Percentiles rank a stretch among this genome's conserved stretches.
These are phyloP conservation scores for Dicrurus megarhynchus DNA, from an alignment of 2,113 vertebrate species.

Conservation along the genomic window DNA sequence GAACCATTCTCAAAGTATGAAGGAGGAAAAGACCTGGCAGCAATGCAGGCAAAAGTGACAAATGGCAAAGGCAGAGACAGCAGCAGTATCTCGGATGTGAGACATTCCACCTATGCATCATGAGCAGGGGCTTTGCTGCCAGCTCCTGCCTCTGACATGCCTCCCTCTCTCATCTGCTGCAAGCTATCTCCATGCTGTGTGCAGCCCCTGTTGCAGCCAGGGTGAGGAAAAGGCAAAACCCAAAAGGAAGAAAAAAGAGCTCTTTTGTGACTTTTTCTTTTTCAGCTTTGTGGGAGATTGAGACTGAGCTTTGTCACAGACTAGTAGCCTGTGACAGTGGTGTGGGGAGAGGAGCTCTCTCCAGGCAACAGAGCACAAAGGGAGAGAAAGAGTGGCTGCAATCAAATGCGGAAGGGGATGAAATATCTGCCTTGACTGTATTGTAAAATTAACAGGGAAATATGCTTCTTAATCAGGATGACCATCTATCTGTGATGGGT, in stretches of 20 bases:
- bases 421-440: not conserved
- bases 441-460: not conserved
- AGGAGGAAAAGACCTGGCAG: not conserved
- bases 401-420: not conserved
- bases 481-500: not conserved
- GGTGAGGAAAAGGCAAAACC: not conserved
- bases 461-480: not conserved
- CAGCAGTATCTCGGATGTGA: not conserved
- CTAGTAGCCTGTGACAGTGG: conserved; percentile 56
- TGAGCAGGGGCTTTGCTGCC: not conserved
- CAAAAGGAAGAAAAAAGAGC: not conserved
- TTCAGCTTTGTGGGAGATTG: conserved; percentile 42
- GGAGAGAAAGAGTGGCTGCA: not conserved
- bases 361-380: conserved; percentile 45
- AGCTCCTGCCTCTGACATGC: not conserved
- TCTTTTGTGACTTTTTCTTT: conserved; percentile 61
- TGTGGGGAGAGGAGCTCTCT: conserved; percentile 25
- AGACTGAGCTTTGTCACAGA: conserved; percentile 60
- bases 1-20: not conserved
- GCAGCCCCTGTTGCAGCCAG: not conserved
- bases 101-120: not conserved
- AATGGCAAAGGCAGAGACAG: not conserved
- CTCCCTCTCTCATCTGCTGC: not conserved
- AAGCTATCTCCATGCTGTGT: not conserved
- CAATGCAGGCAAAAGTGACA: not conserved